A percentile compares a stretch with the other conserved stretches of the same genome.
phyloP scores from a whole-genome alignment of 2,113 vertebrate species.

The Odocoileus virginianus region DNA sequence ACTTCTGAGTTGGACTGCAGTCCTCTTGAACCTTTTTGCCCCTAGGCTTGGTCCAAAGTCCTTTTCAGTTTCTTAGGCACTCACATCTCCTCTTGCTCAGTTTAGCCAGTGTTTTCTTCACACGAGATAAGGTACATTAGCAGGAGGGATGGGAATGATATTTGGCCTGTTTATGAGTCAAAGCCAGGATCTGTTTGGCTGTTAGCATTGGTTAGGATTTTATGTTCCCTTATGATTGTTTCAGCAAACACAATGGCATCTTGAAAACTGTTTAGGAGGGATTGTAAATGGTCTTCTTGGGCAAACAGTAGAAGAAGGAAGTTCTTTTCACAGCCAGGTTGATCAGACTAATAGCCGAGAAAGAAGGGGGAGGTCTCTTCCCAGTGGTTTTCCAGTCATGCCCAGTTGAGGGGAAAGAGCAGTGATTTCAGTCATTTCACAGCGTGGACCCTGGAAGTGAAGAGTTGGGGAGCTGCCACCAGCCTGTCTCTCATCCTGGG shows the following conservation, averaged over 20 bases:
- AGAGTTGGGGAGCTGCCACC: not conserved
- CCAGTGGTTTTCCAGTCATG: not conserved
- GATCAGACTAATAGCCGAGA: not conserved
- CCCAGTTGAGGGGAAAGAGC: not conserved
- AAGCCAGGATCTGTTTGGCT: not conserved
- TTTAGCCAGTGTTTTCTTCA: not conserved
- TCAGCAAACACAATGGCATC: not conserved
- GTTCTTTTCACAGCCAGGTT: not conserved
- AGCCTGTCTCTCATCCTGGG: fast-evolving
- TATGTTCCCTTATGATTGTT: not conserved
- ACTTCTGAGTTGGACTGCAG: not conserved
- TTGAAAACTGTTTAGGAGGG: not conserved
- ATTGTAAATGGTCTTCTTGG: not conserved
- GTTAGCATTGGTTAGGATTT: not conserved
- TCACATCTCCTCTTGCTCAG: not conserved
- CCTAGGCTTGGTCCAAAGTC: not conserved
- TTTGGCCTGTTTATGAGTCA: not conserved
- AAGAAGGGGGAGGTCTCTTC: not conserved
- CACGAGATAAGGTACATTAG: not conserved
- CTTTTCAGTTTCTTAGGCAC: not conserved
- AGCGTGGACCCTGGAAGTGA: not conserved
- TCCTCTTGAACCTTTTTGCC: not conserved
- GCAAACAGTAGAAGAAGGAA: not conserved
- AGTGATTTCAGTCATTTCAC: not conserved
- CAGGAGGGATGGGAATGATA: not conserved